Base-by-base conservation (phyloP, 2,888 invertebrate genomes). In the Cerastis leucographa region DNA sequence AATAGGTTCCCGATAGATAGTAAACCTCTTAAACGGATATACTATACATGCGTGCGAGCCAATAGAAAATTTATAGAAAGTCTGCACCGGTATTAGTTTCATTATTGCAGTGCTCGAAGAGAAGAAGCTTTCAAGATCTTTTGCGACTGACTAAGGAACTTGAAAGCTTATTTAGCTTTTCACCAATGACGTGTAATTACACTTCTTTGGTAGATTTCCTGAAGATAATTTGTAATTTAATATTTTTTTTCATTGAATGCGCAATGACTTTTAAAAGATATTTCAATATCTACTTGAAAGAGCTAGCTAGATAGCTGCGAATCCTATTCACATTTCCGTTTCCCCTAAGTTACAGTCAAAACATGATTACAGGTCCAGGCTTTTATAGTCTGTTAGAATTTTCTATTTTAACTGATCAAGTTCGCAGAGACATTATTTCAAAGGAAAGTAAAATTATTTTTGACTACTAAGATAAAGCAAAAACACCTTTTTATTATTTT, bases 1-100 rank as follows among this genome's bases (percentile, higher is more conserved):
- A 86, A 88, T 86, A 83, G 81, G 67, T 76, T 80, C 64, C 66
- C 51, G 75, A 75, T 77, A 67, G 73, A 68, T 74, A 81, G 65
- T 75, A 62, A 80, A 69, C 68, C 61, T 76, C 67, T 82, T 68
- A 73, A 67, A 64, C 46, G 62, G 70, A 61, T 70, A 59, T 25
- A 54, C n/a, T 11, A 5, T 17, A 61, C 44, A 70, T 56, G 22
- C 56, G 17, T 59, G 59, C 22, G 61, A 64, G 65, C 25, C 56
- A 70, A 46, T 17, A 44, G 61, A 40, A 71, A 62, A 70, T 70
- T 40, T 66, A 67, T 72, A 61, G 65, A 80, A 72, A 72, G 64
- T 65, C 29, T 62, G 8, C 42, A 64, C n/a, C 7, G 9, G 35
- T 71, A 68, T 29, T 17, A 12, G n/a, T 49, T 19, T 73, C 44